phyloP scores from a whole-genome alignment of 2,888 invertebrate genomes.

The Drosophila fulvimacula region DNA sequence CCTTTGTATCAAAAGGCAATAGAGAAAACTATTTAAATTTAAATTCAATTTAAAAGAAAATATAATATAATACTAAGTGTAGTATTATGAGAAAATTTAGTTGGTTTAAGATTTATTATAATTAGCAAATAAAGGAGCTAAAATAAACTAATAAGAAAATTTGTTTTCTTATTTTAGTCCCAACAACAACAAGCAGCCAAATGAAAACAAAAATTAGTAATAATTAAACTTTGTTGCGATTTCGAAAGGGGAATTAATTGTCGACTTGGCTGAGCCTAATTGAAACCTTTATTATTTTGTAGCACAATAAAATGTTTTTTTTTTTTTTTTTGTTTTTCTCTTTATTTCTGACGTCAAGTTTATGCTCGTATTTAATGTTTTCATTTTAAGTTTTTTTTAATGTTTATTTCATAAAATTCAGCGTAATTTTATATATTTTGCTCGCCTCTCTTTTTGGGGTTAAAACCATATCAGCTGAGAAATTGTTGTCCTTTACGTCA shows the following conservation, averaged over 20 bases:
- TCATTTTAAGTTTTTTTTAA: slow-evolving; percentile 10
- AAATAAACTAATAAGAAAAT: not conserved
- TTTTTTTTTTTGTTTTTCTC: not conserved
- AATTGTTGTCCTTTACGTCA: slow-evolving; percentile 76
- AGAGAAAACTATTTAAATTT: not conserved
- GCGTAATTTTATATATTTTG: slow-evolving; percentile 13
- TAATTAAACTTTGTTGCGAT: no score
- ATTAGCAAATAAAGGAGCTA: not conserved
- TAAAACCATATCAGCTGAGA: slow-evolving; percentile 30
- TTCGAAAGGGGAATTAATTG: not conserved
- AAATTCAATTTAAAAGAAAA: not conserved
- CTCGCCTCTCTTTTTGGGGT: slow-evolving; percentile 25
- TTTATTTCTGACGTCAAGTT: slow-evolving; percentile 19
- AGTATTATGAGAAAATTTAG: not conserved
- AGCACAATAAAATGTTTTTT: slow-evolving; percentile 15
- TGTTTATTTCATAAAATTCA: slow-evolving; percentile 23
- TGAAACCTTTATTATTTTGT: not conserved
- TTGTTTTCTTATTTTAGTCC: no score
- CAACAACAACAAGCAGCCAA: no score
- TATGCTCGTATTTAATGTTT: slow-evolving; percentile 13
- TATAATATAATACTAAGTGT: not conserved
- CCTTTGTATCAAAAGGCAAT: not conserved
- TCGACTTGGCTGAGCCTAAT: not conserved
- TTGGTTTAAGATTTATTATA: not conserved
- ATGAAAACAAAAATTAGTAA: no score